These are phyloP conservation scores for Pithys albifrons DNA, from an alignment of 2,113 vertebrate genomes.

Conservation along the genomic window DNA sequence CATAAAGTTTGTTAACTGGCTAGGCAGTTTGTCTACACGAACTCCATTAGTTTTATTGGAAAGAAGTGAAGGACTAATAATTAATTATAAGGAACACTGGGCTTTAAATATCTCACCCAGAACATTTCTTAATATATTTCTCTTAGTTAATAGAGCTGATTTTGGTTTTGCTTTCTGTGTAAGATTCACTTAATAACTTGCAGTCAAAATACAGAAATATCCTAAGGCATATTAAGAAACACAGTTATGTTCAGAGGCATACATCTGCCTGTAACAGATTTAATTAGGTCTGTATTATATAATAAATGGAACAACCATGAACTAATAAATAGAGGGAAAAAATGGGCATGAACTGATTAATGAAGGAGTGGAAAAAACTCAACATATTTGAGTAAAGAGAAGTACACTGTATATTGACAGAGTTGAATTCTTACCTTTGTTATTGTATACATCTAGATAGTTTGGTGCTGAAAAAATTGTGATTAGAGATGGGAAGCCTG, in stretches of 20 bases:
- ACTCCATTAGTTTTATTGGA: neutral
- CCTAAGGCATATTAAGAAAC: neutral
- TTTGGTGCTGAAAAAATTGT: conserved; percentile 99
- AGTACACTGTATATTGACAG: neutral
- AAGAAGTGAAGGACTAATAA: neutral
- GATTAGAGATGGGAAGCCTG: conserved; percentile 98
- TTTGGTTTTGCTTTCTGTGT: neutral
- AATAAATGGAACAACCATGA: neutral
- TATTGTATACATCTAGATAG: conserved; percentile 99
- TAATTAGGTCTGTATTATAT: conserved; percentile 8
- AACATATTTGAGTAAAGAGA: neutral
- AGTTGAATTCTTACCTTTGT: conserved; percentile 89
- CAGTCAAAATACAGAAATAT: conserved; percentile 11
- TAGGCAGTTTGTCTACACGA: neutral
- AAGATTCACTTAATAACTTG: conserved; percentile 11
- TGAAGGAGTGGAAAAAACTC: neutral
- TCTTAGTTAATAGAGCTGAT: neutral
- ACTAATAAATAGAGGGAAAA: neutral
- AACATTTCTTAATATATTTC: neutral
- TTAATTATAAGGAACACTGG: neutral
- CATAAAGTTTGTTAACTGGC: neutral
- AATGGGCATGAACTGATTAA: neutral
- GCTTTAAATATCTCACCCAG: neutral
- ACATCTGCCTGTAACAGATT: neutral
- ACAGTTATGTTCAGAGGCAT: neutral